Percentiles rank a stretch among this genome's conserved stretches.
Evolutionary conservation across 2,888 invertebrate species (phyloP).

Genomic region (Pyrgus malvae): DNA sequence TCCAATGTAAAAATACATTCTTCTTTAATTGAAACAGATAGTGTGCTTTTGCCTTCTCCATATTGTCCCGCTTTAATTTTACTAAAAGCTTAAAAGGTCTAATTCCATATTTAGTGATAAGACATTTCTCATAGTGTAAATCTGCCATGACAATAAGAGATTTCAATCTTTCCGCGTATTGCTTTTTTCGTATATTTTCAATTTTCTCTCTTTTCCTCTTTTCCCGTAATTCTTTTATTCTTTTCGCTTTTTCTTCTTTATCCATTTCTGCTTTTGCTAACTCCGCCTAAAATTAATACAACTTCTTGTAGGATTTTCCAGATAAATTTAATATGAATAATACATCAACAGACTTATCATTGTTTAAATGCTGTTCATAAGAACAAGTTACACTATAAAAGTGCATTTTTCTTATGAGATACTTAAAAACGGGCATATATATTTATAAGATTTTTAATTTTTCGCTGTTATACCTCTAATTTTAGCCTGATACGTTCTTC

Average conservation of each 20-base stretch:
- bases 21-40: constrained; percentile 69
- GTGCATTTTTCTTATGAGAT: too few species aligned
- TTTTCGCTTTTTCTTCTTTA: constrained; percentile 83
- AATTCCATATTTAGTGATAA: constrained; percentile 65
- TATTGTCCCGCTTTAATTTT: constrained; percentile 58
- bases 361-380: too few species aligned
- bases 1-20: constrained; percentile 76
- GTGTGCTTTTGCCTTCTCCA: constrained; percentile 72
- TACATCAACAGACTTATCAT: too few species aligned
- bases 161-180: constrained; percentile 67
- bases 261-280: constrained; percentile 78
- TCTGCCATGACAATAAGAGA: constrained; percentile 76
- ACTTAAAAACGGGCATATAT: too few species aligned
- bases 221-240: constrained; percentile 83
- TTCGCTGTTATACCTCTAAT: constrained; percentile 57
- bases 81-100: constrained; percentile 57
- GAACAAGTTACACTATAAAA: too few species aligned
- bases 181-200: constrained; percentile 83
- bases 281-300: constrained; percentile 52
- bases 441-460: neutral
- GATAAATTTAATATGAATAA: too few species aligned
- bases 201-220: constrained; percentile 83
- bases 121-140: constrained; percentile 69
- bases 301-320: too few species aligned
- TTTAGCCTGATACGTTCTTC: constrained; percentile 70